Conservation (phyloP, 2,888 invertebrate genomes). For the Taenaris catops region DNA sequence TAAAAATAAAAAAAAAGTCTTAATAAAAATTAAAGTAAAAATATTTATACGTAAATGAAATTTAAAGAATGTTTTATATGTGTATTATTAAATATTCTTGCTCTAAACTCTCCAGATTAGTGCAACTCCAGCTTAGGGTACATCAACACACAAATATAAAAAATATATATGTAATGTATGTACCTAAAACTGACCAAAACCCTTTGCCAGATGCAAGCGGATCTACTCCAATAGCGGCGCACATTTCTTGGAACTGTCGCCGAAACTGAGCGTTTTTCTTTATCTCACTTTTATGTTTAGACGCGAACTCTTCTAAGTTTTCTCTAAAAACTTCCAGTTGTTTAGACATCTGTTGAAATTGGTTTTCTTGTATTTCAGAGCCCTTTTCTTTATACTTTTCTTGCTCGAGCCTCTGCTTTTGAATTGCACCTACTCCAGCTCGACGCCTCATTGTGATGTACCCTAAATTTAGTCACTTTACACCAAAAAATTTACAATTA, state of each 20-base stretch:
- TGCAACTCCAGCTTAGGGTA: too few relatives aligned
- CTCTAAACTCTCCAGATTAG: too few relatives aligned
- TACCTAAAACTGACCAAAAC: conserved; percentile 96
- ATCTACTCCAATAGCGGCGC: conserved; percentile 98
- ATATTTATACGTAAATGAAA: too few relatives aligned
- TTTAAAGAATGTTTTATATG: too few relatives aligned
- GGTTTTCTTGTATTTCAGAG: conserved; percentile 93
- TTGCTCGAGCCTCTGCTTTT: conserved; percentile 91
- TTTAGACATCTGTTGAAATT: conserved; percentile 95
- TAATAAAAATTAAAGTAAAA: too few relatives aligned
- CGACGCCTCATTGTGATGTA: conserved; percentile 92
- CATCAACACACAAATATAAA: too few relatives aligned
- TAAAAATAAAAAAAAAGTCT: too few relatives aligned
- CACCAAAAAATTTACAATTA: too few relatives aligned
- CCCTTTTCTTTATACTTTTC: conserved; percentile 96
- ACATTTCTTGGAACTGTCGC: conserved; percentile 99
- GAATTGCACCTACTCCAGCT: conserved; percentile 93
- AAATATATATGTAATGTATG: too few relatives aligned
- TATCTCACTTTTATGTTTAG: conserved; percentile 96
- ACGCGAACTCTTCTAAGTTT: conserved; percentile 96
- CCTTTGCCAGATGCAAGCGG: conserved; percentile 97
- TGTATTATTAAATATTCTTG: too few relatives aligned
- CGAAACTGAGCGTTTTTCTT: conserved; percentile 96
- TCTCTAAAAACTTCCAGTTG: conserved; percentile 95
- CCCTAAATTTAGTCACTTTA: too few relatives aligned